These are phyloP conservation scores for Psylliodes chrysocephalus DNA, from an alignment of 2,888 invertebrate species.

Conservation along the genomic window DNA sequence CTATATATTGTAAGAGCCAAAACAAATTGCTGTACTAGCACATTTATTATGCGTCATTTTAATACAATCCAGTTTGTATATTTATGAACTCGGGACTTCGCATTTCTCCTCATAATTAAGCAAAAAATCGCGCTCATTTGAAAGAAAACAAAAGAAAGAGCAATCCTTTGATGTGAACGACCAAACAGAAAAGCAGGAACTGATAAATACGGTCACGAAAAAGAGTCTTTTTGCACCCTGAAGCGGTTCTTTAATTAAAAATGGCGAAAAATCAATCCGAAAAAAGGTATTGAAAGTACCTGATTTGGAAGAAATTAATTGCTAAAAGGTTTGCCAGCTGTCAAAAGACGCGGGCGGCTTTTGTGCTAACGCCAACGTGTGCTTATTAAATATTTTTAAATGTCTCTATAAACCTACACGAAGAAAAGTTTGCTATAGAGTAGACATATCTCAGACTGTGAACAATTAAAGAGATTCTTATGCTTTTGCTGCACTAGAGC, in stretches of 20 bases:
- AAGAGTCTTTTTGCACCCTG: constrained; percentile 44
- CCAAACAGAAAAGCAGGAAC: constrained; percentile 54
- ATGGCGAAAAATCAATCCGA: constrained; percentile 57
- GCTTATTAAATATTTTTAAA: neutral
- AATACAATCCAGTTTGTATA: constrained; percentile 30
- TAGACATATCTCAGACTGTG: too few species aligned
- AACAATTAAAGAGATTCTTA: too few species aligned
- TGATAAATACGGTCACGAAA: constrained; percentile 52
- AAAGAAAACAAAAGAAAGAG: constrained; percentile 55
- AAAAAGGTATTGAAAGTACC: constrained; percentile 58
- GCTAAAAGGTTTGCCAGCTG: constrained; percentile 45
- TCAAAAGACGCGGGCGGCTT: neutral
- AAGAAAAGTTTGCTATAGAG: too few species aligned
- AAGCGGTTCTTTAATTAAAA: constrained; percentile 57
- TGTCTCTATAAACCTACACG: too few species aligned
- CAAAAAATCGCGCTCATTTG: constrained; percentile 49
- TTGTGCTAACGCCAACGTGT: neutral
- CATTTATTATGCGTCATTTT: too few species aligned
- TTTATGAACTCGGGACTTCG: constrained; percentile 28
- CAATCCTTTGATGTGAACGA: constrained; percentile 56
- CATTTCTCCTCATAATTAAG: constrained; percentile 45
- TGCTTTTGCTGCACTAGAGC: too few species aligned
- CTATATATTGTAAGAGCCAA: too few species aligned
- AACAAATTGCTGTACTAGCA: too few species aligned
- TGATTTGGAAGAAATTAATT: constrained; percentile 61